Percentiles rank a stretch among this genome's conserved stretches.
Conservation (phyloP, 64 coral and sea anemone genomes). For the Dendronephthya gigantea region DNA sequence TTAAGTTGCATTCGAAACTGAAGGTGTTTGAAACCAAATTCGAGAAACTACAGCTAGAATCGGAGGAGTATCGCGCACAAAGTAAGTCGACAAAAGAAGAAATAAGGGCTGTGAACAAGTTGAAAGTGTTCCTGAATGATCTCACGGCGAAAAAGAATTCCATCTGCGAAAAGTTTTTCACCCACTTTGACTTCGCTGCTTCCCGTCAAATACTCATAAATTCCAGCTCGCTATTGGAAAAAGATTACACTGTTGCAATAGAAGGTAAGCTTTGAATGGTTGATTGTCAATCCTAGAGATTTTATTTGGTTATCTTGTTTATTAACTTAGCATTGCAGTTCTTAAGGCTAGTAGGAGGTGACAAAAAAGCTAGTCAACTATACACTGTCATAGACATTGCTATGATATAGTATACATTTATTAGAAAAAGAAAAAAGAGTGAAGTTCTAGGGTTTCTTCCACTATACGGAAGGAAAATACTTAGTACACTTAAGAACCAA, state of each 20-base stretch:
- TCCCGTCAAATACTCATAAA: background rate
- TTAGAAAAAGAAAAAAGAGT: too few relatives aligned
- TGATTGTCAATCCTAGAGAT: background rate
- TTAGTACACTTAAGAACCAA: too few relatives aligned
- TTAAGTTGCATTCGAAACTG: background rate
- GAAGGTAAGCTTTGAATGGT: too few relatives aligned
- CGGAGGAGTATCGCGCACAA: background rate
- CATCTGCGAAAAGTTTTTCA: background rate
- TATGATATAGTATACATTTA: too few relatives aligned
- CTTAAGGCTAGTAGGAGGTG: background rate
- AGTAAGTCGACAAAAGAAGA: background rate
- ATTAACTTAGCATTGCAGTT: background rate
- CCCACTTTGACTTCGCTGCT: background rate
- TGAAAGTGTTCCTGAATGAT: background rate
- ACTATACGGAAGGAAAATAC: too few relatives aligned
- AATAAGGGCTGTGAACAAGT: background rate
- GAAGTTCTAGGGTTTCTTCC: too few relatives aligned
- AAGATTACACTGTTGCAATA: background rate
- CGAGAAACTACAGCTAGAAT: background rate
- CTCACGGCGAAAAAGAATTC: background rate
- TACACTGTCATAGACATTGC: too few relatives aligned
- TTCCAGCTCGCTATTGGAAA: background rate
- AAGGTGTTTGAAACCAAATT: background rate
- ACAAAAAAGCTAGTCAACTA: too few relatives aligned
- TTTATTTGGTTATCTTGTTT: background rate